Evolutionary conservation across 2,113 vertebrate genomes (phyloP).

Genomic region (Istiophorus platypterus): DNA sequence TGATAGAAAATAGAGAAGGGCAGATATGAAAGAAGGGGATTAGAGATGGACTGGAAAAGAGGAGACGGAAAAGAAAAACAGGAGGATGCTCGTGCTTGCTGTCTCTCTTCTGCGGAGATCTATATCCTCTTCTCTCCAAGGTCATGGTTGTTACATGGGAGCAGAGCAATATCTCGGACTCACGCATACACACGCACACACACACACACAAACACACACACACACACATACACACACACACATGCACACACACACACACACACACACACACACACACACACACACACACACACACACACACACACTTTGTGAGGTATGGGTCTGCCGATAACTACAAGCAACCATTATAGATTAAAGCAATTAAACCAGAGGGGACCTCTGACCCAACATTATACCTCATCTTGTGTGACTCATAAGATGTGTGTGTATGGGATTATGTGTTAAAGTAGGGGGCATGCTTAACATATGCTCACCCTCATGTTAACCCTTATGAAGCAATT

Average conservation of each 20-base stretch:
- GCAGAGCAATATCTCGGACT: constrained; percentile 67
- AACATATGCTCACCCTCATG: constrained; percentile 69
- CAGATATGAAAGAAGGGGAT: constrained; percentile 47
- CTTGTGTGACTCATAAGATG: constrained; percentile 71
- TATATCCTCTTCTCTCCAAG: constrained; percentile 81
- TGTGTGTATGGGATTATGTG: constrained; percentile 25
- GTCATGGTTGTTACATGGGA: constrained; percentile 79
- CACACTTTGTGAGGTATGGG: constrained; percentile 67
- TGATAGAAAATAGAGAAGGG: constrained; percentile 42
- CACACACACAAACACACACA: constrained; percentile 11
- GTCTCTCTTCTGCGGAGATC: constrained; percentile 64
- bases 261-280: background rate
- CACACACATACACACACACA: background rate
- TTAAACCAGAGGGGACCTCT: constrained; percentile 80
- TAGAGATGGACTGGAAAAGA: constrained; percentile 11
- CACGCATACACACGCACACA: too few relatives aligned
- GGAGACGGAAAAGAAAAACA: constrained; percentile 41
- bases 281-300: constrained; percentile 20
- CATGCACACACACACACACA: too few relatives aligned
- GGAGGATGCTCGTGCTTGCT: constrained; percentile 37
- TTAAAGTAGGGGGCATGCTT: constrained; percentile 46
- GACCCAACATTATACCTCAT: constrained; percentile 72
- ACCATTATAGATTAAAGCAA: constrained; percentile 83
- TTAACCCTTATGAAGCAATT: constrained; percentile 71
- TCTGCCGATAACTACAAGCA: constrained; percentile 81